Conservation (phyloP, 1,140 invertebrate genomes). For the Drosophila triauraria region DNA sequence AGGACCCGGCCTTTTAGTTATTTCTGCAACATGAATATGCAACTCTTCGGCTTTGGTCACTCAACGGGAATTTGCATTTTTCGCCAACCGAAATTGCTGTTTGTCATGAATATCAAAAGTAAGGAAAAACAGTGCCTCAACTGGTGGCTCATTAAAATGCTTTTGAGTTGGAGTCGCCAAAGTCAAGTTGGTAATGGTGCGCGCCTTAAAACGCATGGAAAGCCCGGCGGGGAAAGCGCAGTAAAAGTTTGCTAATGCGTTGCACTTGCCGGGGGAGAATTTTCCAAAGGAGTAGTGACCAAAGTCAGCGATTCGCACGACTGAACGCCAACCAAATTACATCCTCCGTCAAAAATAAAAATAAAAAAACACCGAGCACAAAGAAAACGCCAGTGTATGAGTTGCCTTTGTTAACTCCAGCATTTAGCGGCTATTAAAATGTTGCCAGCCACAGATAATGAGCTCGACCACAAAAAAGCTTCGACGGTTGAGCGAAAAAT, state of each 20-base stretch:
- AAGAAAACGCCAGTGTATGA: conserved; percentile 11
- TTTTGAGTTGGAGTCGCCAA: conserved; percentile 52
- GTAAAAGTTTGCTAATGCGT: conserved; percentile 59
- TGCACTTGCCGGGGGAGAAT: conserved; percentile 53
- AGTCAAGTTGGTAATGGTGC: conserved; percentile 64
- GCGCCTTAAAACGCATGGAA: conserved; percentile 45
- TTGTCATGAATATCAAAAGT: conserved; percentile 24
- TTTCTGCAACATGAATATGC: conserved; percentile 69
- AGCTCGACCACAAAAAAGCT: conserved; percentile 15
- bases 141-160: conserved; percentile 73
- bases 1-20: conserved; percentile 32
- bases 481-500: conserved; percentile 16
- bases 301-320: conserved; percentile 54
- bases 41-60: conserved; percentile 36
- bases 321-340: conserved; percentile 64
- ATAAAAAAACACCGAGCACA: neutral
- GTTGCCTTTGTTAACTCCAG: conserved; percentile 25
- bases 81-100: conserved; percentile 52
- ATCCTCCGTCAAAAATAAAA: conserved; percentile 49
- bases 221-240: conserved; percentile 1
- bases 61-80: conserved; percentile 64
- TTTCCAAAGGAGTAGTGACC: conserved; percentile 42
- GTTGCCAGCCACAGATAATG: conserved; percentile 43
- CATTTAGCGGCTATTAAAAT: conserved; percentile 43
- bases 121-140: conserved; percentile 15